A percentile compares a stretch with the other conserved stretches of the same genome.
Conservation (phyloP, 2,113 vertebrate species). For the Colaptes auratus region DNA sequence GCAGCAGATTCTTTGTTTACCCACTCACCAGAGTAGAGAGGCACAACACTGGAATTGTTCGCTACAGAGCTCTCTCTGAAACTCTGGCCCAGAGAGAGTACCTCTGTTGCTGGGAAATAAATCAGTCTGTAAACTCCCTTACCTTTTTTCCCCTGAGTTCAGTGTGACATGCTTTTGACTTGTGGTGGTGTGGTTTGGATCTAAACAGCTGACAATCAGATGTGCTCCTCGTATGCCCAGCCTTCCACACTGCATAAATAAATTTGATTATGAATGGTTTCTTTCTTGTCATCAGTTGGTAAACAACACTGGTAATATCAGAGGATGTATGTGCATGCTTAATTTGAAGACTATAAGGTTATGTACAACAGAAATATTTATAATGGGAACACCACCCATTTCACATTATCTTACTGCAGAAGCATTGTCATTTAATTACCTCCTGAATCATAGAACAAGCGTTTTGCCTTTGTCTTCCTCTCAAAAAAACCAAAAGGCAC, state of each 20-base stretch:
- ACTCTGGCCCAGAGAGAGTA: neutral
- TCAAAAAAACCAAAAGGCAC: neutral
- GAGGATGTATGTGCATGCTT: neutral
- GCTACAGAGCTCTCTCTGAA: neutral
- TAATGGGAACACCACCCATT: neutral
- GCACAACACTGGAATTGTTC: neutral
- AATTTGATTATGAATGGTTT: accelerated
- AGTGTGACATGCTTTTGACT: accelerated
- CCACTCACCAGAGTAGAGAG: neutral
- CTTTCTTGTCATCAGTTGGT: neutral
- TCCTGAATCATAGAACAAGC: neutral
- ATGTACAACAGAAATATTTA: neutral
- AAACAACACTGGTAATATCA: neutral
- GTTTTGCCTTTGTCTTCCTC: neutral
- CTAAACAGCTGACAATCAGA: neutral
- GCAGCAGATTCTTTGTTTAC: neutral
- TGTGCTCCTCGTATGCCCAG: accelerated
- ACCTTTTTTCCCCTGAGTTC: neutral
- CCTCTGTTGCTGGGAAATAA: neutral
- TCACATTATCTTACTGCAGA: neutral
- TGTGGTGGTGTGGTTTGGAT: neutral
- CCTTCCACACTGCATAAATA: accelerated
- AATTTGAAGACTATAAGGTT: neutral
- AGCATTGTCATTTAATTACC: neutral
- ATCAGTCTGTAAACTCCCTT: accelerated